Base-by-base conservation (phyloP, 2,888 invertebrate species). In the Phaedon cochleariae region DNA sequence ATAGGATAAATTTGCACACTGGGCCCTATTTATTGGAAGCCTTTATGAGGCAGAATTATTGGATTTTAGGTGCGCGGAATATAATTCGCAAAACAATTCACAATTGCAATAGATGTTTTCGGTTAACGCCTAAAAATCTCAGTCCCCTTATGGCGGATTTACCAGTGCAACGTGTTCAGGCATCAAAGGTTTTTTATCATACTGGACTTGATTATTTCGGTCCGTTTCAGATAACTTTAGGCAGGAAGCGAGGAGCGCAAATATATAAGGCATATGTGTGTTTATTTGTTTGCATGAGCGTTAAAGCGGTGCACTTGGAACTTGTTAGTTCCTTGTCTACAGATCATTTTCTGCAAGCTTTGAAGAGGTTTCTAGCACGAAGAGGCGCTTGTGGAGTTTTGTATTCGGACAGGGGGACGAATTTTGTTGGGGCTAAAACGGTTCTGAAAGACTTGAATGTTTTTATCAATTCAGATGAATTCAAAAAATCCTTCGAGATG, bases 201-300 rank as follows among this genome's bases (percentile, higher is more conserved):
- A 60, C 49, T 6, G 45, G 64, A 10, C 21, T 65, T 17, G 60
- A 65, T 54, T 60, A 55, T 54, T 55, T 54, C 20, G 65, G 57
- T 1, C 65, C 64, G 6, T 21, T 64, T 9, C 21, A 59, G 18
- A 49, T 64, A 31, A 20, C 53, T 17, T 10, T 54, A n/a, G 41
- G 57, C 1, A 48, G 46, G 7, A 55, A 17, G 34, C 26, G 41
- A 34, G 46, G 34, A 29, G n/a, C n/a, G n/a, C n/a, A n/a, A n/a
- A n/a, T n/a, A n/a, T n/a, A n/a, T n/a, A n/a, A n/a, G n/a, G n/a
- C n/a, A n/a, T n/a, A n/a, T n/a, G n/a, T n/a, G n/a, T n/a, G n/a
- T n/a, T n/a, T n/a, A n/a, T n/a, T n/a, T n/a, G n/a, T n/a, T 26
- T 41, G 15, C 15, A 41, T 41, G 15, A 41, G 41, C 4, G 15